A percentile compares a stretch with the other conserved stretches of the same genome.
These are phyloP conservation scores for Ametastegia equiseti DNA, from an alignment of 2,888 invertebrate species.

Conservation along the genomic window DNA sequence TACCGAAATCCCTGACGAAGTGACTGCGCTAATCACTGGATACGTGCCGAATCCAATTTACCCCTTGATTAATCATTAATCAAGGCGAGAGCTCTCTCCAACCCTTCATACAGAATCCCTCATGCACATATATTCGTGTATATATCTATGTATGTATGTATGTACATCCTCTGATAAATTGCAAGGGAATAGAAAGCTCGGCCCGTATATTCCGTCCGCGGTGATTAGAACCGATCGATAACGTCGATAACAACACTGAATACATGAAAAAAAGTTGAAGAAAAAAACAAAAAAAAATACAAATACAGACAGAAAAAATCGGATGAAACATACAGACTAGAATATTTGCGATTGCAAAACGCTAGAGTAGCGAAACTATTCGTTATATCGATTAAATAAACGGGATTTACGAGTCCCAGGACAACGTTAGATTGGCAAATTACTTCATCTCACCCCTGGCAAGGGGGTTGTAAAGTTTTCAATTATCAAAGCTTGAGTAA, in stretches of 20 bases:
- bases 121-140: background rate
- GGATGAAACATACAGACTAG: background rate
- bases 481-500: constrained; percentile 12
- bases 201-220: background rate
- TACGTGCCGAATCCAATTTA: constrained; percentile 31
- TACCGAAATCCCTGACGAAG: constrained; percentile 37
- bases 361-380: no score
- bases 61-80: constrained; percentile 44
- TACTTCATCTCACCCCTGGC: background rate
- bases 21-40: constrained; percentile 38
- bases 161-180: constrained; percentile 1
- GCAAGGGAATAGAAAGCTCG: constrained; percentile 11
- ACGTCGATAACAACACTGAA: background rate
- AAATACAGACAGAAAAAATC: background rate
- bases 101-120: constrained; percentile 28
- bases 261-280: background rate
- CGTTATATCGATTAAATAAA: background rate
- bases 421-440: background rate
- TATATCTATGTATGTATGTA: background rate
- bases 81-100: constrained; percentile 22
- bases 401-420: background rate
- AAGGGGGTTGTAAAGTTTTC: background rate
- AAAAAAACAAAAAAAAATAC: background rate
- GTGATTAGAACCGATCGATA: constrained; percentile 5
- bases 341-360: no score